Evolutionary conservation across 2,888 invertebrate species (phyloP).

Genomic region (Cenopis cana): DNA sequence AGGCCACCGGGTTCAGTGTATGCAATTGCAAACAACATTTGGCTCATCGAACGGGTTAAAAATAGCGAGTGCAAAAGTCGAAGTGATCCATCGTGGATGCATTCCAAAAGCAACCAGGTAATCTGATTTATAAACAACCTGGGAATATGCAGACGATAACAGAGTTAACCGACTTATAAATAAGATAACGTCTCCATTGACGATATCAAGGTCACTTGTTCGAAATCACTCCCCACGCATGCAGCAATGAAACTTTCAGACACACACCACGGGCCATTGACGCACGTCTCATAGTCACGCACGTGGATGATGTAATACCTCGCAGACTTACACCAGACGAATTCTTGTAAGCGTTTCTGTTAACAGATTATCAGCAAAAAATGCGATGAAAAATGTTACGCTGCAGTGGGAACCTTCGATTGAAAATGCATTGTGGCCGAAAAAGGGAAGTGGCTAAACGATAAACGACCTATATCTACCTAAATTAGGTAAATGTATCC

Average conservation of each 20-base stretch:
- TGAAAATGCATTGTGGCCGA: conserved; percentile 20
- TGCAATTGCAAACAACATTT: conserved; percentile 18
- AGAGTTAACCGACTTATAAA: conserved; percentile 51
- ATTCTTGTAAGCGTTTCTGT: conserved; percentile 52
- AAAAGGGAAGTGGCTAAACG: conserved; percentile 8
- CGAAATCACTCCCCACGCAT: conserved; percentile 48
- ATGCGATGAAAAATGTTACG: conserved; percentile 37
- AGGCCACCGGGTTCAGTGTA: conserved; percentile 22
- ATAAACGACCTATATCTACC: neutral
- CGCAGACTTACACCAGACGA: conserved; percentile 73
- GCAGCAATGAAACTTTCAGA: conserved; percentile 62
- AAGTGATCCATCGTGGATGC: conserved; percentile 53
- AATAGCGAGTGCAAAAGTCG: conserved; percentile 47
- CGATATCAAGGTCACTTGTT: conserved; percentile 51
- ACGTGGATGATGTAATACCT: conserved; percentile 74
- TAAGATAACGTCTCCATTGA: conserved; percentile 65
- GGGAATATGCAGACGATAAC: conserved; percentile 37
- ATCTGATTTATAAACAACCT: conserved; percentile 57
- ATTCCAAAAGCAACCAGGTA: conserved; percentile 57
- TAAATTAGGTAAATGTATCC: neutral
- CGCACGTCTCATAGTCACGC: conserved; percentile 53
- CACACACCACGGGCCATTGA: conserved; percentile 47
- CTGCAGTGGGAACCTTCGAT: conserved; percentile 32
- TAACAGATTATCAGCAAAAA: conserved; percentile 38
- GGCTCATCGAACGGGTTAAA: conserved; percentile 27